A percentile compares a stretch with the other conserved stretches of the same genome.
phyloP scores from a whole-genome alignment of 2,888 invertebrate genomes.

The Ramazzottius varieornatus region DNA sequence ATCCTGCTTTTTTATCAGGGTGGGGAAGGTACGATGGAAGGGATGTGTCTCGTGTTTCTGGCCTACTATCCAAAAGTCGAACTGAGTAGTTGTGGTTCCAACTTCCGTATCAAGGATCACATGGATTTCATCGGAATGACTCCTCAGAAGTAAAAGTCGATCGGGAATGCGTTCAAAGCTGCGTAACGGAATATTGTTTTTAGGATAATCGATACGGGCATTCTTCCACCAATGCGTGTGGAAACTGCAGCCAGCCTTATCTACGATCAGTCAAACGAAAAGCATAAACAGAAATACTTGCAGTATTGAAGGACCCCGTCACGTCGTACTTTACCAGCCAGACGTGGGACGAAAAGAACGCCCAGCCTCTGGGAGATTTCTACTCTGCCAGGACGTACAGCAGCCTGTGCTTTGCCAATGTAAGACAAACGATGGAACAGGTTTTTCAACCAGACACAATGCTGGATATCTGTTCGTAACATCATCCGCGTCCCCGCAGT shows the following conservation, averaged over 20 bases:
- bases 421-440: neutral
- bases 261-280: neutral
- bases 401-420: neutral
- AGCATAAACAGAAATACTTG: too few species aligned
- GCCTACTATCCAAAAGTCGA: conserved; percentile 11
- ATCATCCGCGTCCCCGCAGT: too few species aligned
- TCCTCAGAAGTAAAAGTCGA: neutral
- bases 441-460: too few species aligned
- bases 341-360: neutral
- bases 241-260: neutral
- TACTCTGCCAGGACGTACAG: neutral
- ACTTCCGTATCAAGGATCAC: neutral
- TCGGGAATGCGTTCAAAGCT: neutral
- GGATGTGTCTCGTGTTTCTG: conserved; percentile 13
- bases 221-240: too few species aligned
- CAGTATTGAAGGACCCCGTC: neutral
- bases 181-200: neutral
- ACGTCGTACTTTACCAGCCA: neutral
- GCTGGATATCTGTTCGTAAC: too few species aligned
- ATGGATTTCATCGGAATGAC: neutral
- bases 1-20: conserved; percentile 9
- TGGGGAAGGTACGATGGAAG: conserved; percentile 12
- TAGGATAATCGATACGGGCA: too few species aligned
- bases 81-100: neutral
- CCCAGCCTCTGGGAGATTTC: neutral